A percentile compares a stretch with the other conserved stretches of the same genome.
These are phyloP conservation scores for Brienomyrus longianalis DNA, from an alignment of 2,113 vertebrate genomes.

Conservation along the genomic window DNA sequence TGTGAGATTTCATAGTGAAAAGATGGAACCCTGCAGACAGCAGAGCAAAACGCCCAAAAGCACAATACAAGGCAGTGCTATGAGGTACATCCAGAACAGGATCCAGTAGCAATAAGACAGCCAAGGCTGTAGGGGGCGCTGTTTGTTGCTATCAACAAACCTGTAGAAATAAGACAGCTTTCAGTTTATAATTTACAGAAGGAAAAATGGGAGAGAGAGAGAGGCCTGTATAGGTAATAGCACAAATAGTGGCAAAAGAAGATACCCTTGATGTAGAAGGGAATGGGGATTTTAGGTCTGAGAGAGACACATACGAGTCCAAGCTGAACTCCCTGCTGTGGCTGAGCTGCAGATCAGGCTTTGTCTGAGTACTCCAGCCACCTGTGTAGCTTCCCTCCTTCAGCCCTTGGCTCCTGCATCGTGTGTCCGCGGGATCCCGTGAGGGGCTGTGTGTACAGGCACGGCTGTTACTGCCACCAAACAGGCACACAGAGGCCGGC, in stretches of 20 bases:
- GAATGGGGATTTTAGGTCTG: no score
- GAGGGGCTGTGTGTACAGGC: conserved; percentile 32
- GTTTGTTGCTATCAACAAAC: conserved; percentile 34
- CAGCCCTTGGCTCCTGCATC: conserved; percentile 36
- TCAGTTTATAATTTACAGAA: neutral
- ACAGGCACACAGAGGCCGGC: neutral
- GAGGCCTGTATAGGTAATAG: neutral
- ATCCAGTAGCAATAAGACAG: conserved; percentile 51
- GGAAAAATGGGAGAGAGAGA: neutral
- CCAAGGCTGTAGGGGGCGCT: conserved; percentile 44
- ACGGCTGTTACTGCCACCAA: neutral
- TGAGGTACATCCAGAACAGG: conserved; percentile 53
- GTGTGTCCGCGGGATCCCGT: conserved; percentile 32
- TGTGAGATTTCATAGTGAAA: conserved; percentile 26
- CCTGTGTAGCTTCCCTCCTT: conserved; percentile 24
- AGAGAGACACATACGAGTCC: conserved; percentile 31
- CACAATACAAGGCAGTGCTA: conserved; percentile 53
- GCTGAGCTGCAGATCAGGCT: conserved; percentile 28
- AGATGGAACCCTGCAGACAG: conserved; percentile 26
- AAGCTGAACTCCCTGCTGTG: conserved; percentile 16
- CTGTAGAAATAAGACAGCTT: conserved; percentile 37
- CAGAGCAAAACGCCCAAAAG: conserved; percentile 44
- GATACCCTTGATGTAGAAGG: neutral
- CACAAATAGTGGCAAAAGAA: neutral
- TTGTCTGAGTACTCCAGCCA: conserved; percentile 13